phyloP scores from a whole-genome alignment of 1,140 invertebrate species.

The Achroia grisella region DNA sequence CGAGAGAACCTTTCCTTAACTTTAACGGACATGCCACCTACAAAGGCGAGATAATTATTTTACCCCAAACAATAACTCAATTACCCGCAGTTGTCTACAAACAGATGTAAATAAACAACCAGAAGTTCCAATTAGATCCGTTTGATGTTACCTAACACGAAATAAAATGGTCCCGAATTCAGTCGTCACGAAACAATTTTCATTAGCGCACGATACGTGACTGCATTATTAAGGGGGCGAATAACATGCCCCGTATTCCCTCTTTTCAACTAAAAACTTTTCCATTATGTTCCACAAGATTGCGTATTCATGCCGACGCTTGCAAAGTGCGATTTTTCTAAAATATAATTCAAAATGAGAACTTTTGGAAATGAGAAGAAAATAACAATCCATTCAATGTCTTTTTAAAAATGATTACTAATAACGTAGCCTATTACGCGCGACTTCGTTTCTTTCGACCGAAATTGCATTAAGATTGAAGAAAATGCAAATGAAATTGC shows the following conservation, averaged over 20 bases:
- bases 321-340: slow-evolving; percentile 10
- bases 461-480: no score
- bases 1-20: no score
- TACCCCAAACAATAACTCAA: no score
- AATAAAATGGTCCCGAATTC: slow-evolving; percentile 25
- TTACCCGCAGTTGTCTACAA: no score
- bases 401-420: no score
- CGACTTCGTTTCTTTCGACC: no score
- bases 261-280: slow-evolving; percentile 36
- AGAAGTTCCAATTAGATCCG: slow-evolving; percentile 13
- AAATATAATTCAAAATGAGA: slow-evolving; percentile 5
- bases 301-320: slow-evolving; percentile 17
- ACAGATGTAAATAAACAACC: slow-evolving; percentile 3
- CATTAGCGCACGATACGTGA: slow-evolving; percentile 48
- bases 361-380: background rate
- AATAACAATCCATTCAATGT: no score
- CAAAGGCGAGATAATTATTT: no score
- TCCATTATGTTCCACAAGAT: slow-evolving; percentile 31
- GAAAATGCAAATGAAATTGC: no score
- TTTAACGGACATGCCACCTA: no score
- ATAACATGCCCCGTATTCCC: slow-evolving; percentile 18
- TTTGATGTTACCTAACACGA: slow-evolving; percentile 20
- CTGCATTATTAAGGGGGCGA: slow-evolving; percentile 38
- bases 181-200: slow-evolving; percentile 49
- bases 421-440: no score